phyloP scores from a whole-genome alignment of 1,140 invertebrate genomes.

The Charaxes varanes region DNA sequence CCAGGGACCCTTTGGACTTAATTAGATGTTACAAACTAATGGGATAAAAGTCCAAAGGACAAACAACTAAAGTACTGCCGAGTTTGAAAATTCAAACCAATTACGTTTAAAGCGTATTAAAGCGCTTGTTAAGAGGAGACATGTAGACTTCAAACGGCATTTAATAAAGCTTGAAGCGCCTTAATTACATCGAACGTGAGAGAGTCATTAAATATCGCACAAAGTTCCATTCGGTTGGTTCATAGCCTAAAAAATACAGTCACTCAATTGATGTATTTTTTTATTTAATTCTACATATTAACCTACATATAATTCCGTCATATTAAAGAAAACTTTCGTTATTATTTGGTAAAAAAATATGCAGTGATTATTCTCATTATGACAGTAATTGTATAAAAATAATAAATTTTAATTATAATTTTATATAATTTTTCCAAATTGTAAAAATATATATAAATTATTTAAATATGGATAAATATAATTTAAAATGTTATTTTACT shows the following conservation, averaged over 20 bases:
- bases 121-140: constrained; percentile 2
- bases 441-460: too few relatives aligned
- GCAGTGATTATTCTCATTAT: too few relatives aligned
- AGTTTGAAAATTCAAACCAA: neutral
- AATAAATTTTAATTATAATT: too few relatives aligned
- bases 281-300: neutral
- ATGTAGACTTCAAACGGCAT: constrained; percentile 7
- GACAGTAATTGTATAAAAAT: too few relatives aligned
- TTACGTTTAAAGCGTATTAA: constrained; percentile 2
- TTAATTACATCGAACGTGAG: constrained; percentile 7
- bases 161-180: constrained; percentile 6
- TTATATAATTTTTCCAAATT: too few relatives aligned
- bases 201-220: constrained; percentile 7
- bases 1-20: too few relatives aligned
- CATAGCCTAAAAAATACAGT: neutral
- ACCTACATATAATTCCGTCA: neutral
- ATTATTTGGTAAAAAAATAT: too few relatives aligned
- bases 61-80: too few relatives aligned
- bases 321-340: neutral
- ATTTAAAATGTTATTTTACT: too few relatives aligned
- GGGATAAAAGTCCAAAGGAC: too few relatives aligned
- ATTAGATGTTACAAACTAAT: too few relatives aligned
- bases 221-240: neutral
- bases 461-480: too few relatives aligned
- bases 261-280: neutral